Evolutionary conservation across 2,113 vertebrate species (phyloP).

Genomic region (Otocyon megalotis): DNA sequence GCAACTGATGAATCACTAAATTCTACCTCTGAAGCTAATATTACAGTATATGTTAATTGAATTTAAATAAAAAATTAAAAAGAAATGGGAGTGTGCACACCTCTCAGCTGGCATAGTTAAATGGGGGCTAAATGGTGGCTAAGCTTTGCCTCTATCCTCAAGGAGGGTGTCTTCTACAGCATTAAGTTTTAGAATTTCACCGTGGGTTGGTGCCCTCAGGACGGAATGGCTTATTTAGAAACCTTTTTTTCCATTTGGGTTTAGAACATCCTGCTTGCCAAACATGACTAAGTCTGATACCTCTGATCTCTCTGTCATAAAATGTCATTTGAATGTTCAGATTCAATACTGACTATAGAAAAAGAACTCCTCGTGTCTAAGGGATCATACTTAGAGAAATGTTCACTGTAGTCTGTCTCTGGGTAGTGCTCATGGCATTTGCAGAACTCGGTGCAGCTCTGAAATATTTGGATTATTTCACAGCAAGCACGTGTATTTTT

Average conservation of each 20-base stretch:
- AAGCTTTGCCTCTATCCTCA: background rate
- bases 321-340: background rate
- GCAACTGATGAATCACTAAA: background rate
- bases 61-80: background rate
- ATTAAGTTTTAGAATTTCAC: background rate
- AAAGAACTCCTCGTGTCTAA: background rate
- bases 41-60: background rate
- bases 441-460: background rate
- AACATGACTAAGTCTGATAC: background rate
- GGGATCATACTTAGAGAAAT: background rate
- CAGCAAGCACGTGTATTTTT: background rate
- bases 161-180: background rate
- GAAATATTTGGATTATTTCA: background rate
- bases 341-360: background rate
- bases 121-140: background rate
- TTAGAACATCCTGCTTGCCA: background rate
- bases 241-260: background rate
- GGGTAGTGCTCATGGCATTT: background rate
- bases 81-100: background rate
- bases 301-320: background rate
- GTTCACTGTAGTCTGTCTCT: background rate
- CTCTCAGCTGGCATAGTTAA: background rate
- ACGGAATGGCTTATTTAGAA: background rate
- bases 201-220: background rate
- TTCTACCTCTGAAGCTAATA: background rate